Evolutionary conservation across 1,140 invertebrate species (phyloP).

Genomic region (Drosophila ananassae): DNA sequence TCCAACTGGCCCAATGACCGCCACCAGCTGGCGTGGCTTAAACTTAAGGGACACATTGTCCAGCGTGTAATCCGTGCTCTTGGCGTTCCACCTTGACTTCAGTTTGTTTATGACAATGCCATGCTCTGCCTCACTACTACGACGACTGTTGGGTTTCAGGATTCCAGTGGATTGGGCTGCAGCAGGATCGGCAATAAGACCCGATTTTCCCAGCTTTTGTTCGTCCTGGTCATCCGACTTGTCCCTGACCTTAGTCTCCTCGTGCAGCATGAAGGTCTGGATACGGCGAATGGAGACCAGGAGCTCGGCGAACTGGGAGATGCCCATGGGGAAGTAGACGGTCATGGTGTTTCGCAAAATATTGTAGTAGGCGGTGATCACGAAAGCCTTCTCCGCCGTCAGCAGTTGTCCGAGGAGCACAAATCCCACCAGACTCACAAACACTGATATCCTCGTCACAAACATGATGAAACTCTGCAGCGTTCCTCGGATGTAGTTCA

Average conservation of each 20-base stretch:
- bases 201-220: conserved; percentile 45
- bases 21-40: conserved; percentile 87
- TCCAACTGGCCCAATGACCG: conserved; percentile 90
- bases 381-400: conserved; percentile 89
- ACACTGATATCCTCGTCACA: conserved; percentile 90
- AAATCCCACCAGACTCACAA: conserved; percentile 90
- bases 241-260: conserved; percentile 86
- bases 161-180: conserved; percentile 49
- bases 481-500: conserved; percentile 89
- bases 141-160: conserved; percentile 59
- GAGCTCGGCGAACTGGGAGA: conserved; percentile 88
- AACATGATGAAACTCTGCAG: conserved; percentile 91
- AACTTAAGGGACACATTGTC: conserved; percentile 88
- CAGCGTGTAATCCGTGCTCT: conserved; percentile 84
- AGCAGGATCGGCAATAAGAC: conserved; percentile 39
- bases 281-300: conserved; percentile 88
- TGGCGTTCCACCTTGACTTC: conserved; percentile 76
- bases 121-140: conserved; percentile 51
- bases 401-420: conserved; percentile 87
- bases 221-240: conserved; percentile 69
- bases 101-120: conserved; percentile 67
- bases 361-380: conserved; percentile 90
- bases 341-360: conserved; percentile 90
- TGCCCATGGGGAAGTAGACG: conserved; percentile 89
- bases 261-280: conserved; percentile 89